Conservation (phyloP, 2,888 invertebrate genomes). For the Neoaliturus tenellus region DNA sequence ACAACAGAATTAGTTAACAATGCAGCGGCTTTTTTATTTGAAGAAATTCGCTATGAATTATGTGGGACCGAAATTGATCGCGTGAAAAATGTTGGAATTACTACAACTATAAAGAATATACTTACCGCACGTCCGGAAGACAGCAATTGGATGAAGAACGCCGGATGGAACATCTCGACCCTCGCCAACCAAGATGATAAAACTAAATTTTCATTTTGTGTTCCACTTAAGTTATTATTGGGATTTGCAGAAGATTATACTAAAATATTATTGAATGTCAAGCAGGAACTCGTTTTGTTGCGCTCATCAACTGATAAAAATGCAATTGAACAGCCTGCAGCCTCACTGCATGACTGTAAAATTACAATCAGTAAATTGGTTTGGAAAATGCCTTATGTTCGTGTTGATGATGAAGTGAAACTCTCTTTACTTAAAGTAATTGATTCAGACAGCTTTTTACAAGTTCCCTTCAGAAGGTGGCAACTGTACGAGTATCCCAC, state of each 20-base stretch:
- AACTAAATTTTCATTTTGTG: conserved; percentile 32
- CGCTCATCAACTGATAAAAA: conserved; percentile 17
- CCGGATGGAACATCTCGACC: conserved; percentile 4
- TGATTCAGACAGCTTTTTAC: conserved; percentile 39
- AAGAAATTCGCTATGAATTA: conserved; percentile 10
- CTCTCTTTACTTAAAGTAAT: conserved; percentile 55
- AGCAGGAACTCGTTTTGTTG: conserved; percentile 17
- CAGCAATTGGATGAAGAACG: not conserved
- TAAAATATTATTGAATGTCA: conserved; percentile 19
- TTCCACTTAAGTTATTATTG: not conserved
- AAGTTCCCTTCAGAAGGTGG: conserved; percentile 67
- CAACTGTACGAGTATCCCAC: conserved; percentile 68
- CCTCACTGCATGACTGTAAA: conserved; percentile 27
- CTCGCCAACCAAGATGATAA: not conserved
- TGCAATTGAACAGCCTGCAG: not conserved
- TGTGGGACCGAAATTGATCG: not conserved
- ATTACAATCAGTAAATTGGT: not conserved
- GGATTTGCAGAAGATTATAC: no score
- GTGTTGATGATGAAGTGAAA: conserved; percentile 25
- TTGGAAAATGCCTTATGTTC: conserved; percentile 9
- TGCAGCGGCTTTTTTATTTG: conserved; percentile 12
- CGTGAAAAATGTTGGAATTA: conserved; percentile 3
- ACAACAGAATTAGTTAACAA: conserved; percentile 11
- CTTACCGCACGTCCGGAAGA: not conserved
- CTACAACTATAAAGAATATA: conserved; percentile 16